Base-by-base conservation (phyloP, 2,888 invertebrate genomes). In the Luperina testacea region DNA sequence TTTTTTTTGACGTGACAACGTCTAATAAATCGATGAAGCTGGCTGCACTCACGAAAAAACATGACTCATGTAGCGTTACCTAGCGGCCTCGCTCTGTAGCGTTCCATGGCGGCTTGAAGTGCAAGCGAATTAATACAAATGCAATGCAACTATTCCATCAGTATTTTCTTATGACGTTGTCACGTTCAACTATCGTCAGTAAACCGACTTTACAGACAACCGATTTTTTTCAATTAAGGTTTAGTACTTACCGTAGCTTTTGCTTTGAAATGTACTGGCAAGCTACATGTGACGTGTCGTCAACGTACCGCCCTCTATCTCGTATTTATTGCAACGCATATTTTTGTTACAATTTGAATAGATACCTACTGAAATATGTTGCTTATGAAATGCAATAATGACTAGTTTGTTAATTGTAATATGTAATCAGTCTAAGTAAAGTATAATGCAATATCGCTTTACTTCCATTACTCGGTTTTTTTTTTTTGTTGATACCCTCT, bases 201-300 rank as follows among this genome's bases (percentile, higher is more conserved):
- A n/a, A n/a, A n/a, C n/a, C n/a, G n/a, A n/a, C n/a, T n/a, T n/a
- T n/a, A n/a, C n/a, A n/a, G n/a, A n/a, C n/a, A n/a, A n/a, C n/a
- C n/a, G n/a, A n/a, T n/a, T n/a, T n/a, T 72, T 72, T 80, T 74
- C 45, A 68, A 74, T 83, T 74, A 53, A n/a, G 0, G 32, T 80
- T 79, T 38, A 38, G 53, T 67, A 24, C 6, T 38, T 5, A 38
- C 4, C 51, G 27, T 32, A n/a, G 20, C 42, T 83, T 8, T 74
- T 32, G 32, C 20, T 74, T n/a, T 83, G 17, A 70, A 45, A 73
- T 67, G 32, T 61, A 11, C 27, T 38, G 15, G 59, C 61, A 57
- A 42, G 32, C 65, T 74, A 9, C 24, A 59, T 48, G 38, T 38
- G 48, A 65, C 42, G 0, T 45, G 38, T 69, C n/a, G 48, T 64